These are phyloP conservation scores for Eidolon dupreanum DNA, from an alignment of 2,797 vertebrate species.

Conservation along the genomic window DNA sequence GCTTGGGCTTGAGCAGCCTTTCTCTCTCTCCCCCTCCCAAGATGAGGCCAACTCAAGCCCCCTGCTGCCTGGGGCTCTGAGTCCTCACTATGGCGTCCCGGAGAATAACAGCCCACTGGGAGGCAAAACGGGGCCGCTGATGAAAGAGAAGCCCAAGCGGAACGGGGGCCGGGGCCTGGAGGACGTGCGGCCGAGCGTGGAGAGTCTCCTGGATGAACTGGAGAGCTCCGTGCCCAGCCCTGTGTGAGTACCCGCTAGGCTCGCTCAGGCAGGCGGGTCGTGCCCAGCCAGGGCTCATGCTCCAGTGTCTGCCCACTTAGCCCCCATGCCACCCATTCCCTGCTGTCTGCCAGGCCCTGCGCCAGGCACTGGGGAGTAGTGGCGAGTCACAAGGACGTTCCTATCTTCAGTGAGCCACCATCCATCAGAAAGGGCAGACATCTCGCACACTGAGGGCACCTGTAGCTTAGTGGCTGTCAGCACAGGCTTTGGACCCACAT, in stretches of 20 bases:
- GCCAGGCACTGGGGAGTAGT: not conserved
- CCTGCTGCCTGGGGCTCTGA: conserved; percentile 83
- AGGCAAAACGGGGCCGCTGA: conserved; percentile 85
- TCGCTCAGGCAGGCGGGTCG: not conserved
- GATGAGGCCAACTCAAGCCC: conserved; percentile 85
- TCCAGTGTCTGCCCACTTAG: not conserved
- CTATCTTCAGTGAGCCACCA: not conserved
- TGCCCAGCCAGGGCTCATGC: not conserved
- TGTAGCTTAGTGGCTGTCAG: not conserved
- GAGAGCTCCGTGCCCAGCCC: conserved; percentile 95
- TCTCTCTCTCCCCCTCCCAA: conserved; percentile 70
- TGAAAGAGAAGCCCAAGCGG: conserved; percentile 92
- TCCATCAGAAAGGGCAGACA: not conserved
- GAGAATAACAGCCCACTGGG: conserved; percentile 89
- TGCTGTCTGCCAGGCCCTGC: not conserved
- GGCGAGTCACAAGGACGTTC: not conserved
- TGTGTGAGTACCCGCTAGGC: conserved; percentile 88
- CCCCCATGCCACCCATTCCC: not conserved
- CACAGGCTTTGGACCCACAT: not conserved
- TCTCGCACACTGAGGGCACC: fast-evolving
- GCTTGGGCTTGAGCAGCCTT: not conserved
- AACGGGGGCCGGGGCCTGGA: conserved; percentile 91
- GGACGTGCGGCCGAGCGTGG: conserved; percentile 93
- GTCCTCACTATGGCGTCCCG: conserved; percentile 90
- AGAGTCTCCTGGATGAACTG: conserved; percentile 95